Conservation (phyloP, 2,888 invertebrate species). For the Drosophila atripex region DNA sequence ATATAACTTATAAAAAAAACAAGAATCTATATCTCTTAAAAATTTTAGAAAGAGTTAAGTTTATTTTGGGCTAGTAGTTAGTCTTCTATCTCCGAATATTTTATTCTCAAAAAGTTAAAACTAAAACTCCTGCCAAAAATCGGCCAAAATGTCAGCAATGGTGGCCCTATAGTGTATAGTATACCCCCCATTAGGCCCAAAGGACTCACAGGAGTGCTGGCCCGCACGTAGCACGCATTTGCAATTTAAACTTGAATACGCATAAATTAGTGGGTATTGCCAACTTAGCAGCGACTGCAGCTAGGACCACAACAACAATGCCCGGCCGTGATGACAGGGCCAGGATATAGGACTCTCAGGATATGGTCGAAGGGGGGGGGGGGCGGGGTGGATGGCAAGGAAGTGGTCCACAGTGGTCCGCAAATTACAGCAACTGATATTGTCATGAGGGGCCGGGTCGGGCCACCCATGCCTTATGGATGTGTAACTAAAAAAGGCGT, state of each 20-base stretch:
- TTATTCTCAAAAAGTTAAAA: too few relatives aligned
- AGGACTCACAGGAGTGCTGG: conserved; percentile 5
- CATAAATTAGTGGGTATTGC: conserved; percentile 71
- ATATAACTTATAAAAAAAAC: too few relatives aligned
- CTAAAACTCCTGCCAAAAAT: too few relatives aligned
- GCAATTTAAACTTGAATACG: conserved; percentile 75
- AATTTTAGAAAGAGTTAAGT: too few relatives aligned
- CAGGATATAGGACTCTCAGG: conserved; percentile 8
- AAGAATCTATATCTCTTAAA: too few relatives aligned
- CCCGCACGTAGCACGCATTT: conserved; percentile 65
- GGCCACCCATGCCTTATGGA: not conserved
- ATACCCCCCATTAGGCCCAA: conserved; percentile 5
- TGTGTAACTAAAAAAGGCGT: conserved; percentile 24
- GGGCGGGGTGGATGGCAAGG: not conserved
- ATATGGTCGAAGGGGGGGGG: not conserved
- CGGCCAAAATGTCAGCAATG: not conserved
- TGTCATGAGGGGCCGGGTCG: conserved; percentile 10
- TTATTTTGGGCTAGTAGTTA: too few relatives aligned
- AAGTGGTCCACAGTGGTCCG: conserved; percentile 31
- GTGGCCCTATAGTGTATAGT: not conserved
- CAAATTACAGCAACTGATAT: conserved; percentile 36
- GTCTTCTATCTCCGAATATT: too few relatives aligned
- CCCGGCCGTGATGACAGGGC: conserved; percentile 36
- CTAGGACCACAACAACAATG: conserved; percentile 11
- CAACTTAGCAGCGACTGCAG: conserved; percentile 26